Conservation (phyloP, 2,113 vertebrate species). For the Bombycilla garrulus region DNA sequence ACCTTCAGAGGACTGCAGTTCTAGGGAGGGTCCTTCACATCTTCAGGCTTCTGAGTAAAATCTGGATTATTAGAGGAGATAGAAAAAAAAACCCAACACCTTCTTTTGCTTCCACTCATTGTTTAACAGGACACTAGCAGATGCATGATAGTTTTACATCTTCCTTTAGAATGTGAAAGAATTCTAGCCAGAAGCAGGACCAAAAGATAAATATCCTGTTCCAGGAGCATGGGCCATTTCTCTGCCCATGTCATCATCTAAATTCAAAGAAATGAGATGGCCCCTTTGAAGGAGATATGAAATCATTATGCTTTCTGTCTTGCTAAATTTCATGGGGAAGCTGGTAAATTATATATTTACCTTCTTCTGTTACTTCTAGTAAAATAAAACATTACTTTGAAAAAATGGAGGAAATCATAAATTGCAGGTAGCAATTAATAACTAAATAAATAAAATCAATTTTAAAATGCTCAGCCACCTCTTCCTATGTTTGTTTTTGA, state of each 20-base stretch:
- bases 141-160: neutral
- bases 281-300: neutral
- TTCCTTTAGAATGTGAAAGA: neutral
- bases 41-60: neutral
- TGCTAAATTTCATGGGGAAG: neutral
- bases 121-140: neutral
- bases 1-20: neutral
- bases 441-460: neutral
- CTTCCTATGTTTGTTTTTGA: neutral
- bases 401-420: neutral
- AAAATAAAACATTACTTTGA: neutral
- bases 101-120: neutral
- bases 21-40: neutral
- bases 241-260: neutral
- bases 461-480: neutral
- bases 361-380: neutral
- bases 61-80: neutral
- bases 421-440: neutral
- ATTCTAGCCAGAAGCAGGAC: neutral
- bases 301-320: neutral
- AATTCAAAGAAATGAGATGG: neutral
- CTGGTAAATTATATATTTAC: neutral
- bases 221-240: neutral
- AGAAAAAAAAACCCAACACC: accelerated
- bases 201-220: neutral